phyloP scores from a whole-genome alignment of 2,797 vertebrate genomes.

The Epinephelus awoara region DNA sequence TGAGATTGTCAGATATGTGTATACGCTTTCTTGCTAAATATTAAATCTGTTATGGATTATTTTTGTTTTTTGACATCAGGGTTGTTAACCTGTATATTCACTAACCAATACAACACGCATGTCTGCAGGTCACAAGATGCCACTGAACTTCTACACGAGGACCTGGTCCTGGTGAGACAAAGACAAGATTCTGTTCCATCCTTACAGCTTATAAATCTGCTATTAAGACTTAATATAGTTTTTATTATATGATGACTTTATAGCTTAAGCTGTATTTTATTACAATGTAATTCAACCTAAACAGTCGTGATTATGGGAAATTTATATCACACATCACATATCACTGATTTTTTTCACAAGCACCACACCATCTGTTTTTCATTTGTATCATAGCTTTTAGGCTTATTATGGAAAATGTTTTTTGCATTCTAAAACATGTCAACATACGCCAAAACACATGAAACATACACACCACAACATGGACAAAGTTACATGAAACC shows the following conservation, averaged over 20 bases:
- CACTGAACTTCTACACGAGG: constrained; percentile 92
- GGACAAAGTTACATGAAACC: background rate
- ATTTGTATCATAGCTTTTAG: too few species aligned
- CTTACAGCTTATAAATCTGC: background rate
- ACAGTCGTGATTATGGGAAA: background rate
- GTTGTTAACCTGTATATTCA: background rate
- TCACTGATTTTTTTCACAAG: too few species aligned
- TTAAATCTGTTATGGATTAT: too few species aligned
- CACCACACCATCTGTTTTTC: too few species aligned
- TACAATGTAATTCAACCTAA: background rate
- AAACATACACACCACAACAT: background rate
- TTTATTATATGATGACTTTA: background rate
- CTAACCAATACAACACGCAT: background rate
- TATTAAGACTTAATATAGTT: background rate
- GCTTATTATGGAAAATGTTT: too few species aligned
- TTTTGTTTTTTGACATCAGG: background rate
- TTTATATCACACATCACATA: background rate
- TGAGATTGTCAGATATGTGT: too few species aligned
- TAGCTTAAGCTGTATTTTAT: background rate
- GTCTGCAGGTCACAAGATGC: constrained; percentile 91
- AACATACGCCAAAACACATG: too few species aligned
- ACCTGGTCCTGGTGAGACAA: constrained; percentile 90
- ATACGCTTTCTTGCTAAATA: too few species aligned
- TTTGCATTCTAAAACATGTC: too few species aligned
- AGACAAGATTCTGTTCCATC: background rate